Percentiles rank a stretch among this genome's conserved stretches.
Conservation (phyloP, 2,888 invertebrate genomes). For the Papilio gigon region DNA sequence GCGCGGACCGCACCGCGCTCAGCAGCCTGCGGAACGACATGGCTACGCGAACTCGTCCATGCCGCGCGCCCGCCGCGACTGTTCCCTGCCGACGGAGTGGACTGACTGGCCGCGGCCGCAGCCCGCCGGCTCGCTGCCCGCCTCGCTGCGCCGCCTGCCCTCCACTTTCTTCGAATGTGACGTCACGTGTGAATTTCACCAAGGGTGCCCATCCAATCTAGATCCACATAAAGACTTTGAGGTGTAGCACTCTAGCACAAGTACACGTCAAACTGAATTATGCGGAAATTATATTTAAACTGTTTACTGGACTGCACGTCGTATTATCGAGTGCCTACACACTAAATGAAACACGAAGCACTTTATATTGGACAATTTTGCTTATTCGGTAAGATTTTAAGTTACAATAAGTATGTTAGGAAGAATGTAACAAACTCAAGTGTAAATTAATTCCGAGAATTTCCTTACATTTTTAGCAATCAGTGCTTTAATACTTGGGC, state of each 20-base stretch:
- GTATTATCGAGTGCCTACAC: neutral
- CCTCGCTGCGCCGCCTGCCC: slow-evolving; percentile 28
- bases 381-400: neutral
- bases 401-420: too few relatives aligned
- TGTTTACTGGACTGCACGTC: neutral
- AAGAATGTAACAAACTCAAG: too few relatives aligned
- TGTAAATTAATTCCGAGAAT: too few relatives aligned
- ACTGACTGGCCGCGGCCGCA: slow-evolving; percentile 28
- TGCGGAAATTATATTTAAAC: neutral
- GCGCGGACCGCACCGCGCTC: slow-evolving; percentile 71
- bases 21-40: slow-evolving; percentile 73
- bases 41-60: slow-evolving; percentile 46
- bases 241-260: neutral
- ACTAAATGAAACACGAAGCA: neutral
- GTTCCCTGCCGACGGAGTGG: slow-evolving; percentile 57
- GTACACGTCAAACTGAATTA: neutral
- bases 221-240: slow-evolving; percentile 31
- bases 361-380: neutral
- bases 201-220: slow-evolving; percentile 57
- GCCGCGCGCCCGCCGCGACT: slow-evolving; percentile 55
- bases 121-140: slow-evolving; percentile 19
- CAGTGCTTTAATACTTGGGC: too few relatives aligned
- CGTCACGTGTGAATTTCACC: slow-evolving; percentile 59
- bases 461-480: too few relatives aligned
- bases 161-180: slow-evolving; percentile 57